phyloP scores from a whole-genome alignment of 2,113 vertebrate genomes.

The Pao palembangensis region DNA sequence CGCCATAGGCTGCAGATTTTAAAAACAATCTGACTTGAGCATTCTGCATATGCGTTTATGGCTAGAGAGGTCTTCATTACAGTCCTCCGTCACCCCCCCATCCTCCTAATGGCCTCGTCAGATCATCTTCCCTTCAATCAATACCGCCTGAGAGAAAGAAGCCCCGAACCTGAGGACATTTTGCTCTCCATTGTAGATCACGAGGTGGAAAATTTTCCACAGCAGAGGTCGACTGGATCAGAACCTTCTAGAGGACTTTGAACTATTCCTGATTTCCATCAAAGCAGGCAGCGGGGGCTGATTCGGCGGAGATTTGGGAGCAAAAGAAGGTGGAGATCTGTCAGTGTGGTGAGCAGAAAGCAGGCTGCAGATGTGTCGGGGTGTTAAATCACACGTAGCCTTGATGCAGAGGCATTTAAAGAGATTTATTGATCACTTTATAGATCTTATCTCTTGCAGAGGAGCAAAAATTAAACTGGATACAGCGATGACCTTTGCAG shows the following conservation, averaged over 20 bases:
- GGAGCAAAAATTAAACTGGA: constrained; percentile 71
- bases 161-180: constrained; percentile 58
- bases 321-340: constrained; percentile 31
- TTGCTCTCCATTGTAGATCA: constrained; percentile 46
- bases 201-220: constrained; percentile 52
- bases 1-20: constrained; percentile 11
- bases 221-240: constrained; percentile 38
- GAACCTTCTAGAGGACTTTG: constrained; percentile 47
- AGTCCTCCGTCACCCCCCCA: constrained; percentile 36
- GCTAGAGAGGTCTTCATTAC: constrained; percentile 59
- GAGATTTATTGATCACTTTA: constrained; percentile 76
- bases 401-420: constrained; percentile 67
- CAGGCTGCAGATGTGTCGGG: constrained; percentile 36
- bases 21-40: constrained; percentile 27
- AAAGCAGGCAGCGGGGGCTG: constrained; percentile 5
- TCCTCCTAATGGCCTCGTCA: constrained; percentile 60
- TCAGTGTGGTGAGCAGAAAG: constrained; percentile 27
- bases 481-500: constrained; percentile 72
- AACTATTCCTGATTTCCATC: constrained; percentile 41
- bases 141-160: constrained; percentile 62
- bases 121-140: constrained; percentile 65
- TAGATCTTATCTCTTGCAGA: constrained; percentile 72
- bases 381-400: constrained; percentile 67
- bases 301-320: constrained; percentile 39
- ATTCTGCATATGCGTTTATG: constrained; percentile 39